Evolutionary conservation across 2,113 vertebrate genomes (phyloP).

Genomic region (Synchiropus splendidus): DNA sequence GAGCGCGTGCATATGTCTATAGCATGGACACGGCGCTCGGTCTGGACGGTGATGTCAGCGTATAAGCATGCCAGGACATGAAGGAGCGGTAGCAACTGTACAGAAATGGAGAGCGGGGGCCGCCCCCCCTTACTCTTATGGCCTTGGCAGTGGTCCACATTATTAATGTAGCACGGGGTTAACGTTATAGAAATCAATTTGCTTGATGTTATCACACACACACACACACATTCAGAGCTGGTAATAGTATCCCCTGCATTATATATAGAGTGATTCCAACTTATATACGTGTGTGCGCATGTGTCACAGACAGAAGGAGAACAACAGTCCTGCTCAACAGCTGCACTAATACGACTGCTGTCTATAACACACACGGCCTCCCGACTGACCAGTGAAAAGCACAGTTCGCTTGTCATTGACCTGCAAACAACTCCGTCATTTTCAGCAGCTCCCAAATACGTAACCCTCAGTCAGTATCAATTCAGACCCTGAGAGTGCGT

Average conservation of each 20-base stretch:
- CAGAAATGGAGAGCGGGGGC: constrained; percentile 51
- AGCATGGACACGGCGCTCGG: constrained; percentile 24
- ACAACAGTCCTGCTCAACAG: constrained; percentile 63
- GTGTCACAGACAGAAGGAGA: constrained; percentile 56
- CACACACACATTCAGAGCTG: constrained; percentile 8
- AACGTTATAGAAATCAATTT: neutral
- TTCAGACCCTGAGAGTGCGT: constrained; percentile 11
- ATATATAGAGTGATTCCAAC: neutral
- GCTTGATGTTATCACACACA: neutral
- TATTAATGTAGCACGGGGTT: neutral
- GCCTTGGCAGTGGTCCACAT: neutral
- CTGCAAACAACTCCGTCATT: constrained; percentile 16
- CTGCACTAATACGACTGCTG: constrained; percentile 62
- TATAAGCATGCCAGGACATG: constrained; percentile 62
- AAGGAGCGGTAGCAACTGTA: constrained; percentile 67
- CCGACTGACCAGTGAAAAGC: constrained; percentile 34
- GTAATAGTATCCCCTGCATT: neutral
- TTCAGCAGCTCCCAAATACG: constrained; percentile 2
- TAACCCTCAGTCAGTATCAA: neutral
- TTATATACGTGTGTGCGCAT: constrained; percentile 23
- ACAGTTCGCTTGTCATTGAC: constrained; percentile 27
- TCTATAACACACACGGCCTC: constrained; percentile 53
- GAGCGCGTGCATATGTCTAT: neutral
- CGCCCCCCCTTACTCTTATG: neutral
- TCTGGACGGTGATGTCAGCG: constrained; percentile 64